Evolutionary conservation across 2,888 invertebrate species (phyloP).

Genomic region (Stegophylla sp.): DNA sequence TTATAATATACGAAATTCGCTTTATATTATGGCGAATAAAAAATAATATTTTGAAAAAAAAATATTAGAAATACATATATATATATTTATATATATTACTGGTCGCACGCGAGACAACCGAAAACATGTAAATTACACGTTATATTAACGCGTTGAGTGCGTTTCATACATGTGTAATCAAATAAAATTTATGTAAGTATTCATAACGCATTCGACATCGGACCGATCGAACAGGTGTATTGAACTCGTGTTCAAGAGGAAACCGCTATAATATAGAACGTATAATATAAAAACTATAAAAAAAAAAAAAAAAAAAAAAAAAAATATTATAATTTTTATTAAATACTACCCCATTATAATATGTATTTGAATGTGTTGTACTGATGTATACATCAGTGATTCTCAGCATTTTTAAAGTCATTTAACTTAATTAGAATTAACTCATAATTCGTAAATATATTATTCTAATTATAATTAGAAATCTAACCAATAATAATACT

Average conservation of each 20-base stretch:
- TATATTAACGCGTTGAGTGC: constrained; percentile 6
- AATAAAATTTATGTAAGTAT: not conserved
- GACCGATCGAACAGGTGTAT: constrained; percentile 18
- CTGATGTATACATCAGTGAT: too few relatives aligned
- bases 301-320: too few relatives aligned
- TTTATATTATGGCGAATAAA: too few relatives aligned
- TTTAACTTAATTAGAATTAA: too few relatives aligned
- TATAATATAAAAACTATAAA: not conserved
- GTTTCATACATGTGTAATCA: not conserved
- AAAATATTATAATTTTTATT: too few relatives aligned
- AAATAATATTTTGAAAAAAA: not conserved
- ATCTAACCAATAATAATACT: too few relatives aligned
- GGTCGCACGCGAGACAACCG: constrained; percentile 41
- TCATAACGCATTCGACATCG: not conserved
- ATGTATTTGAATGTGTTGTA: too few relatives aligned
- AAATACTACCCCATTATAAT: too few relatives aligned
- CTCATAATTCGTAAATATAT: too few relatives aligned
- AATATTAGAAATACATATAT: constrained; percentile 1
- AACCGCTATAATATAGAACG: not conserved
- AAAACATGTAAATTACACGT: constrained; percentile 40
- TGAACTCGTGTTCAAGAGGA: not conserved
- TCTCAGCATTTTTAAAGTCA: too few relatives aligned
- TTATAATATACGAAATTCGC: not conserved
- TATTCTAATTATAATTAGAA: too few relatives aligned
- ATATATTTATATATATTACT: constrained; percentile 23